Evolutionary conservation across 2,113 vertebrate species (phyloP), one percentile per base, ranked within the genome.

Genomic region (Trinectes maculatus): DNA sequence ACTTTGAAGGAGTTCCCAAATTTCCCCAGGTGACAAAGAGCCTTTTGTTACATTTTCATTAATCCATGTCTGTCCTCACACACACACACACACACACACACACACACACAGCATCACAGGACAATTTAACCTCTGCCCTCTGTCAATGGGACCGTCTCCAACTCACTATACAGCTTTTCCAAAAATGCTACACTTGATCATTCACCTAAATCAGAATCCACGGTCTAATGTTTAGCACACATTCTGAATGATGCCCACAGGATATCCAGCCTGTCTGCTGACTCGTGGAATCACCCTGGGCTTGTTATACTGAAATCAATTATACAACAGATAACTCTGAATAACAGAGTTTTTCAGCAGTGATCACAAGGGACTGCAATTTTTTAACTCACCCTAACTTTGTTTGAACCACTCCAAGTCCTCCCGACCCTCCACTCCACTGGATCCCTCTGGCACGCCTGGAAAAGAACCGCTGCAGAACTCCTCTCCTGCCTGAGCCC

Each of bases 401-500:
- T 4, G 2, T 43, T 33, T 37, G 24, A 13, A 16, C 12, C 1
- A 2, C 44, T 7, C 28, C 24, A 25, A 89, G 85, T 25, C 77
- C 74, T 11, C 79, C 85, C 0, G 89, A 92, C 15, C 85, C 84
- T n/a, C 84, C 85, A 0, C 80, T 93, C 42, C 91, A 90, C 80
- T 92, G 91, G 92, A 84, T 86, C 15, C 83, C 91, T 12, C 64
- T 93, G 40, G 56, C 70, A 61, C 87, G 77, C 0, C 76, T 92
- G 66, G 88, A 92, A 51, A 87, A 85, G 82, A 89, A 91, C 80
- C 86, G 87, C 43, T 84, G 79, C 78, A 83, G 85, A 61, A 90
- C 84, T 1, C 83, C 86, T 16, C 80, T 91, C 22, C 82, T 90
- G 54, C 89, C 89, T 0, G 91, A 92, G 67, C 91, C 90, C 66